These are phyloP conservation scores for Noctua comes DNA, from an alignment of 2,888 invertebrate genomes.

Conservation along the genomic window DNA sequence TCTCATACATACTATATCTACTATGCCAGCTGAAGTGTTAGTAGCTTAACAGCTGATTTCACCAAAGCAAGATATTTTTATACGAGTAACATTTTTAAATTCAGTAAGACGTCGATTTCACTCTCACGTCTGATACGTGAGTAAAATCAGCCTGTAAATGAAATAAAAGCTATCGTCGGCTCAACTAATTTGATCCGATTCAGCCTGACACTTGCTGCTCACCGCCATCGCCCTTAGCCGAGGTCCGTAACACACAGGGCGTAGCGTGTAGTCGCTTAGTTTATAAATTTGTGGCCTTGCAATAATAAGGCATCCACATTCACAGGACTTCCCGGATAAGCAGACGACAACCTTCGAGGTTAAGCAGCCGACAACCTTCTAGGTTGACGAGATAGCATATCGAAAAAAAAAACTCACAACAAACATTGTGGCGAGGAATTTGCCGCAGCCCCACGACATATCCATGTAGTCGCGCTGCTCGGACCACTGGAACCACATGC, in stretches of 20 bases:
- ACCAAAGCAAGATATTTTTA: neutral
- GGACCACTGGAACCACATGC: slow-evolving; percentile 99
- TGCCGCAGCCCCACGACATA: slow-evolving; percentile 99
- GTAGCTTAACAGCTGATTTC: neutral
- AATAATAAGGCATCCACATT: neutral
- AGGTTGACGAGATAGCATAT: neutral
- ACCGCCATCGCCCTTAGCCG: neutral
- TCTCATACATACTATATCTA: neutral
- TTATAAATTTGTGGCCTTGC: neutral
- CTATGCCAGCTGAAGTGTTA: neutral
- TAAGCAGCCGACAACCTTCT: neutral
- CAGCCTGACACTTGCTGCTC: neutral
- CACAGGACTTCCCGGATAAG: neutral
- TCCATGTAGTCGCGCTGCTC: slow-evolving; percentile 99
- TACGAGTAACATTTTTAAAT: neutral
- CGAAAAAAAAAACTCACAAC: slow-evolving; percentile 91
- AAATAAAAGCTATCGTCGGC: neutral
- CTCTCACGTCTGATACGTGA: too few species aligned
- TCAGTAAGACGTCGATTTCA: neutral
- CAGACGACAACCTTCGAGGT: neutral
- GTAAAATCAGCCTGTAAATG: neutral
- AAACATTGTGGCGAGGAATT: slow-evolving; percentile 97
- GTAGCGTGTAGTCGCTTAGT: neutral
- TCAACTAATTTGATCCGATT: neutral
- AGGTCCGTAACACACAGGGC: neutral